Evolutionary conservation across 2,888 invertebrate species (phyloP).

Genomic region (Drosophila rubida): DNA sequence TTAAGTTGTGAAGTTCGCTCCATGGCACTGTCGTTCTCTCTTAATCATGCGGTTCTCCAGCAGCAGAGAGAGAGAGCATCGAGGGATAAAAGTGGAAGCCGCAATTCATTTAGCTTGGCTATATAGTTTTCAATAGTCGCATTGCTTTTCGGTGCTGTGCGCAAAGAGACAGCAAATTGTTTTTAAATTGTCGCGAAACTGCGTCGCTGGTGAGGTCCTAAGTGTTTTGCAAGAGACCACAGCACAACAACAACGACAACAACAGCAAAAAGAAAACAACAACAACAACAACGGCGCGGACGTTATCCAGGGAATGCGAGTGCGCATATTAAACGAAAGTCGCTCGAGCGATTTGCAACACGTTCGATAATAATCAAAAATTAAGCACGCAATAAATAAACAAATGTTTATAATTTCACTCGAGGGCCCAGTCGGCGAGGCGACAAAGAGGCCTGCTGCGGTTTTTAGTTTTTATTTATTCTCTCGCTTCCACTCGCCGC

Average conservation of each 20-base stretch:
- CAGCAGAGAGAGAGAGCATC: no score
- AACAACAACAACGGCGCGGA: neutral
- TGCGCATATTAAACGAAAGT: conserved; percentile 45
- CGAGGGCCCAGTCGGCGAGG: conserved; percentile 3
- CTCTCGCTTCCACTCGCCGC: no score
- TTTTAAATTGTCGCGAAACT: neutral
- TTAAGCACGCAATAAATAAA: conserved; percentile 46
- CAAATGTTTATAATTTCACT: conserved; percentile 48
- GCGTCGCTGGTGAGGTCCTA: neutral
- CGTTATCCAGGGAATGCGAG: conserved; percentile 11
- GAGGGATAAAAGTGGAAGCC: no score
- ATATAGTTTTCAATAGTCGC: neutral
- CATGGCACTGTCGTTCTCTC: no score
- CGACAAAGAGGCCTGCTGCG: neutral
- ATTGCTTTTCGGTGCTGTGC: neutral
- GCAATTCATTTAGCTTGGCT: no score
- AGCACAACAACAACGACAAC: neutral
- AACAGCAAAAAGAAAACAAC: neutral
- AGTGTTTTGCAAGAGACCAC: neutral
- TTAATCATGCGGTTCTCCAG: no score
- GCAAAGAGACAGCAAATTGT: neutral
- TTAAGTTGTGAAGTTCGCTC: no score
- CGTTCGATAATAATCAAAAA: conserved; percentile 52
- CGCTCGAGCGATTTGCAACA: conserved; percentile 47
- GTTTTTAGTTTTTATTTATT: conserved; percentile 6